These are phyloP conservation scores for Pseudopodoces humilis DNA, from an alignment of 2,113 vertebrate genomes.

Conservation along the genomic window DNA sequence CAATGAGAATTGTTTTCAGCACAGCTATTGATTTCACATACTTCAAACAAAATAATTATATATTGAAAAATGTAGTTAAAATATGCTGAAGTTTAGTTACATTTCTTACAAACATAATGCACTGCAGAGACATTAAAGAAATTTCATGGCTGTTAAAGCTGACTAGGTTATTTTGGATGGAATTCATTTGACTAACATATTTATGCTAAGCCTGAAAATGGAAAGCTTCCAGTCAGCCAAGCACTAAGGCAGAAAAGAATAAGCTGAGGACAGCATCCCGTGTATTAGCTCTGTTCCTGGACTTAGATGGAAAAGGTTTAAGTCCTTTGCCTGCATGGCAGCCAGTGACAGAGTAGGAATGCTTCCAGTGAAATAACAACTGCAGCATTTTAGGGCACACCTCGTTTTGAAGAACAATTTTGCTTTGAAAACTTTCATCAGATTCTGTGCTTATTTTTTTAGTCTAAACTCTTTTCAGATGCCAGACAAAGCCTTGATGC, in stretches of 20 bases:
- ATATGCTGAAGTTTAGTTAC: not conserved
- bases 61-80: not conserved
- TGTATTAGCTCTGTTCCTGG: not conserved
- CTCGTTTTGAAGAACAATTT: not conserved
- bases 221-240: not conserved
- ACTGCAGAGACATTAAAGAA: not conserved
- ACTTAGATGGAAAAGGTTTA: not conserved
- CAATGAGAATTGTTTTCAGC: constrained; percentile 34
- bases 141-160: not conserved
- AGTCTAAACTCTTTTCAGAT: not conserved
- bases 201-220: not conserved
- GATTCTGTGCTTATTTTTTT: not conserved
- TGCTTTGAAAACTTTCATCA: not conserved
- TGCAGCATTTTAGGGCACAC: not conserved
- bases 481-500: not conserved
- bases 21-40: constrained; percentile 1
- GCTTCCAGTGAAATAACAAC: not conserved
- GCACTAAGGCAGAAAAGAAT: not conserved
- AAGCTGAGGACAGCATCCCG: not conserved
- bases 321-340: not conserved
- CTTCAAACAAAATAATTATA: constrained; percentile 15
- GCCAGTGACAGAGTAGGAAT: not conserved
- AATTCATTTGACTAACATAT: not conserved
- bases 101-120: constrained; percentile 3
- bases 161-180: not conserved